Conservation (phyloP, 2,113 vertebrate genomes). For the Ameiurus melas region DNA sequence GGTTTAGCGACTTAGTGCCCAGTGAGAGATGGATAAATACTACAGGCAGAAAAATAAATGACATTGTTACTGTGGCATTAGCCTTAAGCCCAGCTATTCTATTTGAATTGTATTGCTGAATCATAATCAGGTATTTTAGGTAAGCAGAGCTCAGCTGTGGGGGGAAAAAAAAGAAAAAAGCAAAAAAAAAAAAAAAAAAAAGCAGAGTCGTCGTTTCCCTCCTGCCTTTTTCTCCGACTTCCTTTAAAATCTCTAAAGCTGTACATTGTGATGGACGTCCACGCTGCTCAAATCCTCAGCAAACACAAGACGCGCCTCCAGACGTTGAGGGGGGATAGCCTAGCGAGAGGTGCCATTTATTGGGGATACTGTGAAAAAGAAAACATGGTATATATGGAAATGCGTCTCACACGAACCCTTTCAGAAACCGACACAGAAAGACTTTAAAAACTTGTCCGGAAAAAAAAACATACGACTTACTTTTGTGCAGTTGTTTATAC, state of each 20-base stretch:
- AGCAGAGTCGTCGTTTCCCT: conserved; percentile 8
- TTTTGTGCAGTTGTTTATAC: not conserved
- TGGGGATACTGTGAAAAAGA: conserved; percentile 32
- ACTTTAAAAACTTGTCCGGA: not conserved
- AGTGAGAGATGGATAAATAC: conserved; percentile 88
- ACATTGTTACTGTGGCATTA: conserved; percentile 97
- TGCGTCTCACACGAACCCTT: not conserved
- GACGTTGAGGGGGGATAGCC: conserved; percentile 40
- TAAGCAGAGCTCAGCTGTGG: conserved; percentile 78
- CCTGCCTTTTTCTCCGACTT: conserved; percentile 83
- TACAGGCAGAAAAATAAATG: conserved; percentile 93
- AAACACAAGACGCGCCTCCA: conserved; percentile 80
- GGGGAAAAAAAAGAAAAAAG: no score
- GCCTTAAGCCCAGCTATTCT: conserved; percentile 87
- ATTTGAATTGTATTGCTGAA: conserved; percentile 89
- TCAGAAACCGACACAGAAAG: not conserved
- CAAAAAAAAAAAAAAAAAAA: no score
- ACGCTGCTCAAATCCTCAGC: conserved; percentile 87
- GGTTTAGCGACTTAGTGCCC: conserved; percentile 84
- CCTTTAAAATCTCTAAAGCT: conserved; percentile 93
- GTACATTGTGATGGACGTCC: conserved; percentile 93
- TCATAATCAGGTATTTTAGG: conserved; percentile 99
- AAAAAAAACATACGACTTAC: not conserved
- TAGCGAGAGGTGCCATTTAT: conserved; percentile 38
- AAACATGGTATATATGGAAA: conserved; percentile 39